phyloP scores from a whole-genome alignment of 2,888 invertebrate genomes.

The Lycocerus yunnanus region DNA sequence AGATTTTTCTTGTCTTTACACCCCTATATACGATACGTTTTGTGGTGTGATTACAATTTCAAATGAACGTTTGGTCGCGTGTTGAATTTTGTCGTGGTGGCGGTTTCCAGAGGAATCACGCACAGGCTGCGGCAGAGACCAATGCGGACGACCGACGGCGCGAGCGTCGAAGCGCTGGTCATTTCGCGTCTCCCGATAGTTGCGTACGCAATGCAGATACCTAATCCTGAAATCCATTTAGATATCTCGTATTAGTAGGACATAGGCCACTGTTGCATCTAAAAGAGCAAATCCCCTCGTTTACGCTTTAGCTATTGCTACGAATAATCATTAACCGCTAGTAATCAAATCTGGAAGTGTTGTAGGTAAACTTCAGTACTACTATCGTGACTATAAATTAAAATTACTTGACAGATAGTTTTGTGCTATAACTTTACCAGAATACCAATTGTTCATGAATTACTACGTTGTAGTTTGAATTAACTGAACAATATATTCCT shows the following conservation, averaged over 20 bases:
- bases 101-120: slow-evolving; percentile 39
- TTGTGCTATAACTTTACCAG: slow-evolving; percentile 40
- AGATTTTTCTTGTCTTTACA: slow-evolving; percentile 32
- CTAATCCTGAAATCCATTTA: slow-evolving; percentile 5
- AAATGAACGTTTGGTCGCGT: slow-evolving; percentile 49
- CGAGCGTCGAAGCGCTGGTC: slow-evolving; percentile 28
- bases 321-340: slow-evolving; percentile 41
- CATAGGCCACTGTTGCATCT: slow-evolving; percentile 12
- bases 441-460: slow-evolving; percentile 44
- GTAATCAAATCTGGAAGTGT: slow-evolving; percentile 44
- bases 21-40: slow-evolving; percentile 32
- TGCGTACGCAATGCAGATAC: slow-evolving; percentile 43
- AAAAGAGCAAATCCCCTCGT: slow-evolving; percentile 19
- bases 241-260: slow-evolving; percentile 15
- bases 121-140: slow-evolving; percentile 40
- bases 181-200: slow-evolving; percentile 15
- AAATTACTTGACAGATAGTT: slow-evolving; percentile 46
- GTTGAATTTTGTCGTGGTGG: slow-evolving; percentile 44
- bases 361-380: slow-evolving; percentile 34
- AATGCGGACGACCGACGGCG: slow-evolving; percentile 36
- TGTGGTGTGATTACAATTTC: slow-evolving; percentile 39
- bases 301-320: slow-evolving; percentile 34
- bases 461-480: slow-evolving; percentile 42
- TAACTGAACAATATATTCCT: slow-evolving; percentile 34
- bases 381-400: slow-evolving; percentile 46